Evolutionary conservation across 2,797 vertebrate genomes (phyloP).

Genomic region (Sebastes ruberrimus): DNA sequence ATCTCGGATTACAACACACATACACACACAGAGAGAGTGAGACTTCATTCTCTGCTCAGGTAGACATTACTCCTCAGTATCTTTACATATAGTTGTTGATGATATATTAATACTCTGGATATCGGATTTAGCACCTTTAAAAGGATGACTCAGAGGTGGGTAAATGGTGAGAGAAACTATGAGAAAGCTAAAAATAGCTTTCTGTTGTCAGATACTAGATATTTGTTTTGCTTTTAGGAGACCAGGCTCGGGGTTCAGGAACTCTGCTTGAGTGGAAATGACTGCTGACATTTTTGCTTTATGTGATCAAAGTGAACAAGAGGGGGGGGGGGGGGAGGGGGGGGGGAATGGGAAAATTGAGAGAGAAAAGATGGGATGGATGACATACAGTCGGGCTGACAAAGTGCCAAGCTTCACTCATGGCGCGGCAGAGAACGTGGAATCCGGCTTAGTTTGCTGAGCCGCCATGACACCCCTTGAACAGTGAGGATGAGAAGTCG

Average conservation of each 20-base stretch:
- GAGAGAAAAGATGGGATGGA: not conserved
- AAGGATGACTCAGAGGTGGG: not conserved
- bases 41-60: too few relatives aligned
- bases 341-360: not conserved
- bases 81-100: too few relatives aligned
- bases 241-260: not conserved
- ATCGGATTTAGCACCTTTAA: too few relatives aligned
- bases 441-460: constrained; percentile 5
- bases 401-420: not conserved
- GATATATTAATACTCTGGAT: too few relatives aligned
- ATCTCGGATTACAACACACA: too few relatives aligned
- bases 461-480: not conserved
- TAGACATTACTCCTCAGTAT: too few relatives aligned
- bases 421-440: not conserved
- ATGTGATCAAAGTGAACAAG: not conserved
- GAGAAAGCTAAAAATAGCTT: not conserved
- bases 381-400: not conserved
- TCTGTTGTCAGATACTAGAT: not conserved
- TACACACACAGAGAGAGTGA: too few relatives aligned
- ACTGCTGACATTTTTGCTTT: not conserved
- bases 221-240: not conserved
- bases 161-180: not conserved
- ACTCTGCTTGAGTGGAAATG: not conserved
- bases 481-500: not conserved
- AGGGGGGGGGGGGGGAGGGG: too few relatives aligned